These are phyloP conservation scores for Labia minor DNA, from an alignment of 2,888 invertebrate species.

Conservation along the genomic window DNA sequence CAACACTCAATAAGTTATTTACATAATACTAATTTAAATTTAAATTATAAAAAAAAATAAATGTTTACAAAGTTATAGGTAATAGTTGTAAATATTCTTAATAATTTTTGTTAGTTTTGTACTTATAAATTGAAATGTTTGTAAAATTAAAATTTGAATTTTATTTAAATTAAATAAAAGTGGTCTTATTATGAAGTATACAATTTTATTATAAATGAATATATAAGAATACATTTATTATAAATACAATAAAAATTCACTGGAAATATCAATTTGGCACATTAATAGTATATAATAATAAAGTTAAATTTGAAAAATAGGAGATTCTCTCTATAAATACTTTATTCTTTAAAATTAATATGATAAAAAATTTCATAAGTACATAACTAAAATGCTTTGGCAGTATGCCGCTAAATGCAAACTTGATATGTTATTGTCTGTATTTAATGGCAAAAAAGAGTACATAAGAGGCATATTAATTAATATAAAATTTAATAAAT, in stretches of 20 bases:
- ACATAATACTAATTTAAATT: too few species aligned
- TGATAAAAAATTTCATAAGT: background rate
- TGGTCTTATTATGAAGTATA: too few species aligned
- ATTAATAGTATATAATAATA: background rate
- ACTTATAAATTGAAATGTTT: too few species aligned
- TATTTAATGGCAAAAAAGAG: background rate
- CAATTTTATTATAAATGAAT: background rate
- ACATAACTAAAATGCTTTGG: conserved; percentile 13
- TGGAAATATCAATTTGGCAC: background rate
- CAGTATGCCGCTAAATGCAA: background rate
- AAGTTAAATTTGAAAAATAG: too few species aligned
- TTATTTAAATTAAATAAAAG: too few species aligned
- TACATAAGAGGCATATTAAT: background rate
- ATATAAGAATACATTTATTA: background rate
- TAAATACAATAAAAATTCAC: background rate
- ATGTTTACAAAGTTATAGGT: too few species aligned
- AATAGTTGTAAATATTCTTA: too few species aligned
- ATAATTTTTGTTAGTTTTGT: too few species aligned
- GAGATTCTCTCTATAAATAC: background rate
- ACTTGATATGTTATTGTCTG: conserved; percentile 13
- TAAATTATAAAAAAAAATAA: too few species aligned
- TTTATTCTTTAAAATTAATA: background rate
- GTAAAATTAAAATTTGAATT: too few species aligned
- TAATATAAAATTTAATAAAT: conserved; percentile 6
- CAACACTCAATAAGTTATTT: too few species aligned